Base-by-base conservation (phyloP, 2,888 invertebrate genomes). In the Junonia oenone region DNA sequence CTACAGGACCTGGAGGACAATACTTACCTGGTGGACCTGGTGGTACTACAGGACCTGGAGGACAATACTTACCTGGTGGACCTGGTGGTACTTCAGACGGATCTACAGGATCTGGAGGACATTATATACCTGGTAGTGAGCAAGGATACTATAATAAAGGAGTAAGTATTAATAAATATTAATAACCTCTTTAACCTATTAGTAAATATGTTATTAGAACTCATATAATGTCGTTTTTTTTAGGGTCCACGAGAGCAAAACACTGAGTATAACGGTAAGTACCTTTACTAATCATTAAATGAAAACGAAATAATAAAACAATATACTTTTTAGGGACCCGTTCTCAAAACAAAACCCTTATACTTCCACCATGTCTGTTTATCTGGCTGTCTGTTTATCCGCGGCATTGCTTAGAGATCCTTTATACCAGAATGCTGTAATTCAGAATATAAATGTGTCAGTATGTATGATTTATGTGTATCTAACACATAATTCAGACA, bases 81-180 rank as follows among this genome's bases (percentile, higher is more conserved):
- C 15, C 35, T 2, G 57, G 59, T 33, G 31, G n/a, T n/a, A 33
- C n/a, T n/a, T 22, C 22, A 22, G 53, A 31, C 0, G 48, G 40
- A 14, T 45, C 51, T 14, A 15, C 43, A 15, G 48, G 43, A 2
- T 40, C 56, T 4, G 55, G 58, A 11, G 59, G 45, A 11, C 49
- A 55, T 33, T 31, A 14, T 31, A 19, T 33, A 13, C 19, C 48
- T 22, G 48, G 33, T 6, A 17, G 49, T 6, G 58, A 45, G 11
- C 26, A 50, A 9, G 63, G 62, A 48, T 53, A 56, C 35, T 56
- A 66, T 47, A 64, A 63, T 51, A 64, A 71, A 62, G 65, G 65
- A 65, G 76, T 76, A 68, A 71, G 68, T 62, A 51, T 19, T 19
- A 11, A 4, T 11, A 4, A 19, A 17, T 9, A 11, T 11, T 11